Evolutionary conservation across 2,888 invertebrate genomes (phyloP).

Genomic region (Trachelus troglodyta): DNA sequence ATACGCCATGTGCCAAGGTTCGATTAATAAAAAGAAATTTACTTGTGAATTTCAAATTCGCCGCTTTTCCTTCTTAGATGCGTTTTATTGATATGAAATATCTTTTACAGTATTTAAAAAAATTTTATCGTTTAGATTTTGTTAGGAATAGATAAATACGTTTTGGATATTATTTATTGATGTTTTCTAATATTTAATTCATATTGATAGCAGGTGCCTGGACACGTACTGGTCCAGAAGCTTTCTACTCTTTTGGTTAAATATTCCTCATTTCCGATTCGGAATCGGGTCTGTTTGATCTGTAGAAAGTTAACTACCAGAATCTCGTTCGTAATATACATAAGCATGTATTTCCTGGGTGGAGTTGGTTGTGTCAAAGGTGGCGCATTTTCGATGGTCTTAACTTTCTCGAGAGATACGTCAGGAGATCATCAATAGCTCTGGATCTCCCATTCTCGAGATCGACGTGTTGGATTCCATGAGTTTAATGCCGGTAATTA

Average conservation of each 20-base stretch:
- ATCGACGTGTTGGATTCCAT: background rate
- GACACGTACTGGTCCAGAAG: background rate
- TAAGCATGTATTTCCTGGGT: background rate
- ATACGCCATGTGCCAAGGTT: background rate
- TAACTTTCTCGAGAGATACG: background rate
- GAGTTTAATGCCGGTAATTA: constrained; percentile 28
- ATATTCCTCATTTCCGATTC: background rate
- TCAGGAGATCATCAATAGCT: background rate
- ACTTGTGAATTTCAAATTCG: background rate
- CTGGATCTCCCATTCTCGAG: background rate
- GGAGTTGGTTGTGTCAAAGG: background rate
- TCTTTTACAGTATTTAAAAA: too few relatives aligned
- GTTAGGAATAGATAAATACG: background rate
- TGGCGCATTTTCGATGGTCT: background rate
- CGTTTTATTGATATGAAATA: too few relatives aligned
- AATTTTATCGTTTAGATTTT: background rate
- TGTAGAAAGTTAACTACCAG: background rate
- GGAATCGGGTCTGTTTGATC: background rate
- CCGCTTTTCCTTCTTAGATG: too few relatives aligned
- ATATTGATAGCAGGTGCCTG: background rate
- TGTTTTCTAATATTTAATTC: background rate
- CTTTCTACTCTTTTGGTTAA: background rate
- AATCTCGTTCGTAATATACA: background rate
- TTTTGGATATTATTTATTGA: background rate
- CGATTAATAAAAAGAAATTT: background rate